These are phyloP conservation scores for Choloepus didactylus DNA, from an alignment of 2,797 vertebrate species.

Conservation along the genomic window DNA sequence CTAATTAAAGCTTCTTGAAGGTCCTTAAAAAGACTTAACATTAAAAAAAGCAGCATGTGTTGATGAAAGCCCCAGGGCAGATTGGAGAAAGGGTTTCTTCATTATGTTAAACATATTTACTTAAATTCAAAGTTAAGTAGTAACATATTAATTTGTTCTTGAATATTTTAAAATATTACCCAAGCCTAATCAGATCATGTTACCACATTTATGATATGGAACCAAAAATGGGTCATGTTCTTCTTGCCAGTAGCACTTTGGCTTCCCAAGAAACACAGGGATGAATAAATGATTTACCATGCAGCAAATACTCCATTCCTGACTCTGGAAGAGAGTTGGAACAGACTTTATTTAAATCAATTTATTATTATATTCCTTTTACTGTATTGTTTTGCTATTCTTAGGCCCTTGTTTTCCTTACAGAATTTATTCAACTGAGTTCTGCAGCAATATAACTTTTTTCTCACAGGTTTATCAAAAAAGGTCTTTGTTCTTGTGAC, in stretches of 20 bases:
- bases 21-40: slow-evolving; percentile 76
- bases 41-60: slow-evolving; percentile 64
- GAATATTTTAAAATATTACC: slow-evolving; percentile 79
- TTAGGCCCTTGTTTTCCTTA: slow-evolving; percentile 48
- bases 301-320: slow-evolving; percentile 73
- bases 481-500: slow-evolving; percentile 43
- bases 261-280: slow-evolving; percentile 77
- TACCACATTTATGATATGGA: slow-evolving; percentile 74
- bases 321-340: slow-evolving; percentile 26
- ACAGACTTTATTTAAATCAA: slow-evolving; percentile 65
- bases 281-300: slow-evolving; percentile 77
- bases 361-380: slow-evolving; percentile 62
- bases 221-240: slow-evolving; percentile 80
- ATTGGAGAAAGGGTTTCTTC: slow-evolving; percentile 66
- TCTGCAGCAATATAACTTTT: not conserved
- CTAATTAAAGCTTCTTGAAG: slow-evolving; percentile 80
- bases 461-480: not conserved
- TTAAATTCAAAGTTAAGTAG: slow-evolving; percentile 79
- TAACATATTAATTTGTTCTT: slow-evolving; percentile 69
- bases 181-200: slow-evolving; percentile 69
- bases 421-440: slow-evolving; percentile 55
- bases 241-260: slow-evolving; percentile 78
- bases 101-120: slow-evolving; percentile 67
- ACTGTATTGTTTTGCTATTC: slow-evolving; percentile 33
- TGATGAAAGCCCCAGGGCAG: slow-evolving; percentile 58